Evolutionary conservation across 2,797 vertebrate species (phyloP).

Genomic region (Diceros bicornis): DNA sequence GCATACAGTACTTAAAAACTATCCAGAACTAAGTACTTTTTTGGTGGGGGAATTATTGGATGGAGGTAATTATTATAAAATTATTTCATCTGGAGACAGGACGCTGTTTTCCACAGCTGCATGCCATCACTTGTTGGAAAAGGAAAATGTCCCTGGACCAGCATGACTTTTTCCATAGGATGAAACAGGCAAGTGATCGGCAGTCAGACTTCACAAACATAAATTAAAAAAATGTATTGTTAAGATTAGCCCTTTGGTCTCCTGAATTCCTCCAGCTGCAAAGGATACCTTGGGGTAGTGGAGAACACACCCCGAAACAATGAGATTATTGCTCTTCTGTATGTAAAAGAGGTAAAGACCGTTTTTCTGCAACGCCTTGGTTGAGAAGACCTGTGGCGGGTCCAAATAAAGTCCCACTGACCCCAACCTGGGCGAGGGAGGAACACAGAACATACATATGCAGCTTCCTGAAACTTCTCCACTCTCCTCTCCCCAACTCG

Average conservation of each 20-base stretch:
- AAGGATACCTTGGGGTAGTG: background rate
- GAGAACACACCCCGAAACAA: background rate
- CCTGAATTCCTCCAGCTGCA: background rate
- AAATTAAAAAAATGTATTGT: background rate
- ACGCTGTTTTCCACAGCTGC: constrained; percentile 72
- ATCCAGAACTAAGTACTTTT: background rate
- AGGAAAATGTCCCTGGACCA: constrained; percentile 68
- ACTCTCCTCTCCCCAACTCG: background rate
- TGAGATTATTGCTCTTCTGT: background rate
- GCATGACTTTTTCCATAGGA: constrained; percentile 71
- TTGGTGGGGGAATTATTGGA: background rate
- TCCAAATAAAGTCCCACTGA: background rate
- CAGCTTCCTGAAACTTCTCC: background rate
- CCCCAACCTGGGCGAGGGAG: background rate
- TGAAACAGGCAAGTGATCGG: constrained; percentile 11
- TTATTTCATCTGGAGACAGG: constrained; percentile 75
- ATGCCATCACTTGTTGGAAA: constrained; percentile 73
- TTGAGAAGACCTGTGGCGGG: background rate
- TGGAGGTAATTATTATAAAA: constrained; percentile 72
- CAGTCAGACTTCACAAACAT: constrained; percentile 46
- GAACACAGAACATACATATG: background rate
- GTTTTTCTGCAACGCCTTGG: background rate
- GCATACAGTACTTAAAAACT: constrained; percentile 8
- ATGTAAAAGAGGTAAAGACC: background rate
- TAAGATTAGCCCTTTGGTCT: background rate